A percentile compares a stretch with the other conserved stretches of the same genome.
phyloP scores from a whole-genome alignment of 2,888 invertebrate genomes.

The Cyaniris semiargus region DNA sequence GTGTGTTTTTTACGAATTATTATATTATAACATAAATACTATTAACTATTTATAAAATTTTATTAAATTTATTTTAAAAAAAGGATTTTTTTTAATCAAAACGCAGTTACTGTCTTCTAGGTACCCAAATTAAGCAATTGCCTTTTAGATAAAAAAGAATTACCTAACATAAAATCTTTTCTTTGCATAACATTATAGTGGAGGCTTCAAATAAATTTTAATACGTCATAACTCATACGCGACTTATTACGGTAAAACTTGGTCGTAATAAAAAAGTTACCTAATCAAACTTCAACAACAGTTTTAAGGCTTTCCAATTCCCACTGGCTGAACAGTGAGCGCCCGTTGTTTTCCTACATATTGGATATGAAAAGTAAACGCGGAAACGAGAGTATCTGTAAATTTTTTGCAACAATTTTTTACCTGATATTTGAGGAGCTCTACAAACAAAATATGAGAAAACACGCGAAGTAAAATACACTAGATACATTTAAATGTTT shows the following conservation, averaged over 20 bases:
- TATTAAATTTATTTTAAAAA: no score
- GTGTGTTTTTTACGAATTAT: no score
- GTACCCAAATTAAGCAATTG: no score
- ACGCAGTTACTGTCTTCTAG: no score
- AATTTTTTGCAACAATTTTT: background rate
- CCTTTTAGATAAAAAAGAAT: no score
- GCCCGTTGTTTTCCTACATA: background rate
- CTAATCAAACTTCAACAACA: slow-evolving; percentile 1
- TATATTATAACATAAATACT: no score
- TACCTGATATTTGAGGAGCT: background rate
- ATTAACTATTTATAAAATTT: no score
- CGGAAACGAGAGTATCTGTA: background rate
- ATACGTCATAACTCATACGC: no score
- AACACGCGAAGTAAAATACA: background rate
- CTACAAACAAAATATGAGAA: background rate
- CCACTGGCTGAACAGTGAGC: background rate
- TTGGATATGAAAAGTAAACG: background rate
- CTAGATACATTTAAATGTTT: background rate
- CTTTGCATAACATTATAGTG: no score
- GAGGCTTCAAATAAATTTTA: no score
- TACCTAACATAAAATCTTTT: no score
- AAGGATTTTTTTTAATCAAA: no score
- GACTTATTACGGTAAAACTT: background rate
- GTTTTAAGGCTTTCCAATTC: slow-evolving; percentile 1
- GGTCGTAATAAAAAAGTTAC: background rate